A percentile compares a stretch with the other conserved stretches of the same genome.
Evolutionary conservation across 2,888 invertebrate species (phyloP).

Genomic region (Vannuccia rotundouncinata): DNA sequence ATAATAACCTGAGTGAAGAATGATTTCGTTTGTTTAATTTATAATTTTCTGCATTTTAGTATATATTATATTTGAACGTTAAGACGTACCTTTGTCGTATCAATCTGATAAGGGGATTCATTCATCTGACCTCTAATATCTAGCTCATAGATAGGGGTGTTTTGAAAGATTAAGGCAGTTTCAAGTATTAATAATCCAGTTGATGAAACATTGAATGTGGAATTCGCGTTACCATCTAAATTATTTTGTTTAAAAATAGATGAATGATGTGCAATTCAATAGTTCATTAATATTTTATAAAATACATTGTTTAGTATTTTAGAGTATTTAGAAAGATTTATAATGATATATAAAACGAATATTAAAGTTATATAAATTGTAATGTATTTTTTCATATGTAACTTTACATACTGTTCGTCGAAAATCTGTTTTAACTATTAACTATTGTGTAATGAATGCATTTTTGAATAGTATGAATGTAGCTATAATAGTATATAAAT

Average conservation of each 20-base stretch:
- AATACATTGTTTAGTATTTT: too few relatives aligned
- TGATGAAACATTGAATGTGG: neutral
- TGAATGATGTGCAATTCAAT: too few relatives aligned
- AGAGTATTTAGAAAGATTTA: too few relatives aligned
- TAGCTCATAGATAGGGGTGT: neutral
- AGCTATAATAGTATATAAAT: neutral
- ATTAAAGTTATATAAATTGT: too few relatives aligned
- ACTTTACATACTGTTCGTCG: neutral
- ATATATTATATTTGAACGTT: too few relatives aligned
- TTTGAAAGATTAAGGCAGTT: neutral
- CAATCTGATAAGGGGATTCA: neutral
- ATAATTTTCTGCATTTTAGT: neutral
- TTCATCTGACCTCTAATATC: neutral
- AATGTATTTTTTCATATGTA: too few relatives aligned
- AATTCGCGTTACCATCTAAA: neutral
- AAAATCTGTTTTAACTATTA: neutral
- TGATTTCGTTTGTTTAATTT: neutral
- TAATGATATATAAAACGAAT: too few relatives aligned
- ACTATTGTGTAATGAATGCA: neutral
- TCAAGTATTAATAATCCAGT: neutral
- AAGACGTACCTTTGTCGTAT: neutral
- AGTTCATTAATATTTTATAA: too few relatives aligned
- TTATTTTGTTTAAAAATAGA: too few relatives aligned
- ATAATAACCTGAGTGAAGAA: neutral
- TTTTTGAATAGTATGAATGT: neutral